Evolutionary conservation across 2,888 invertebrate species (phyloP).

Genomic region (Drosophila tripunctata): DNA sequence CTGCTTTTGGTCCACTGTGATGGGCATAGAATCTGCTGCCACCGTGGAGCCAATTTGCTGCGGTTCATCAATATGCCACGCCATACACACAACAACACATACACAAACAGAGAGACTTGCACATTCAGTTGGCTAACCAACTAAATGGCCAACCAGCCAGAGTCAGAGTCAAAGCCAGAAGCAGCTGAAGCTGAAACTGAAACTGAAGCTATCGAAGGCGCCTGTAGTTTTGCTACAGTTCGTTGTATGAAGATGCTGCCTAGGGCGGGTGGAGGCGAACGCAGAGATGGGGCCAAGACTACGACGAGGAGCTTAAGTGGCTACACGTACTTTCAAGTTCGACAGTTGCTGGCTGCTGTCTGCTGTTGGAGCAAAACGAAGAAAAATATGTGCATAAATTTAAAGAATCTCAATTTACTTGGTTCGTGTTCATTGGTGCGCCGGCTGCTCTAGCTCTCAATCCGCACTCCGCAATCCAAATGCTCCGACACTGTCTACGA

Average conservation of each 20-base stretch:
- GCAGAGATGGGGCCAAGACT: constrained; percentile 18
- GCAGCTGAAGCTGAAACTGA: constrained; percentile 15
- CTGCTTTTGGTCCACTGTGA: constrained; percentile 47
- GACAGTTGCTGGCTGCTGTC: constrained; percentile 34
- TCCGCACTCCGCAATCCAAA: constrained; percentile 5
- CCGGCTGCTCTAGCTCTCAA: constrained; percentile 44
- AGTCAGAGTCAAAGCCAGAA: constrained; percentile 18
- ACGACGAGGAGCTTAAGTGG: constrained; percentile 70
- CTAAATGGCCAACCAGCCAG: constrained; percentile 45
- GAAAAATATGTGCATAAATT: constrained; percentile 79
- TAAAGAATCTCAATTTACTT: constrained; percentile 78
- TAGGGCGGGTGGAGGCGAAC: background rate
- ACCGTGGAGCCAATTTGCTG: constrained; percentile 76
- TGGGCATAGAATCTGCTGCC: constrained; percentile 37
- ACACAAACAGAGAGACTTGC: constrained; percentile 8
- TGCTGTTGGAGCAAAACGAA: constrained; percentile 47
- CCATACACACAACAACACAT: constrained; percentile 46
- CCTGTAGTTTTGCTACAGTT: constrained; percentile 42
- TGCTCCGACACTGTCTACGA: constrained; percentile 30
- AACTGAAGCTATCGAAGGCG: constrained; percentile 27
- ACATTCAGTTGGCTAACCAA: constrained; percentile 44
- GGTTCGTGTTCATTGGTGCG: constrained; percentile 69
- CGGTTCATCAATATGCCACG: constrained; percentile 80
- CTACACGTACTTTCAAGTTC: constrained; percentile 57
- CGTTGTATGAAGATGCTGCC: constrained; percentile 9